phyloP scores from a whole-genome alignment of 1,140 invertebrate genomes.

The Magallana gigas region DNA sequence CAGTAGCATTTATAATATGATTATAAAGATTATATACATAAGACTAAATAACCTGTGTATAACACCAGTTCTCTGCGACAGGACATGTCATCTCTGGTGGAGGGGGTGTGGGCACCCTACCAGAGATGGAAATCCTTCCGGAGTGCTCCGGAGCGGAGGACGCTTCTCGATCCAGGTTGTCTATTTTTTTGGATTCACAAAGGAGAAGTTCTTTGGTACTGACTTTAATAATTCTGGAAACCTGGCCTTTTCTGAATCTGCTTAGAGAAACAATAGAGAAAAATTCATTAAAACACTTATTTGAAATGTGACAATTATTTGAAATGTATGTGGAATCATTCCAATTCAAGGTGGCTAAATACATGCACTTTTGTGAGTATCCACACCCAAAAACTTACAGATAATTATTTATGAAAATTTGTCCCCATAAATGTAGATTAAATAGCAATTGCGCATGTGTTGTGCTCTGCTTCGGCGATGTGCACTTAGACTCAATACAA shows the following conservation, averaged over 20 bases:
- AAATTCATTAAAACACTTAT: no score
- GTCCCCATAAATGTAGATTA: no score
- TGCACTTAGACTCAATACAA: no score
- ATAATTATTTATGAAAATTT: no score
- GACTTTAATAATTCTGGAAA: not conserved
- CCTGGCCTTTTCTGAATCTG: not conserved
- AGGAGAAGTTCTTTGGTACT: not conserved
- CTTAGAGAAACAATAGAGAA: not conserved
- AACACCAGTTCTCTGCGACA: constrained; percentile 81
- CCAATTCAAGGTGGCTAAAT: no score
- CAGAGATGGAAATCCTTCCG: constrained; percentile 72
- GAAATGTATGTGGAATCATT: no score
- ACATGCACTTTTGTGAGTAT: no score
- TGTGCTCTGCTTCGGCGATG: no score
- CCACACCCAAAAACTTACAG: no score
- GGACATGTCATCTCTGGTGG: constrained; percentile 78
- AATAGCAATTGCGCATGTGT: no score
- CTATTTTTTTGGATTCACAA: constrained; percentile 33
- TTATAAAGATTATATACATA: not conserved
- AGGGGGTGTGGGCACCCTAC: constrained; percentile 75
- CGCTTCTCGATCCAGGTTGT: constrained; percentile 71
- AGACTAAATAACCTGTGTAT: constrained; percentile 76
- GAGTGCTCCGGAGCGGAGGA: constrained; percentile 72
- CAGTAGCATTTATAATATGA: not conserved
- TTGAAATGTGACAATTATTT: no score